A percentile compares a stretch with the other conserved stretches of the same genome.
Evolutionary conservation across 2,113 vertebrate genomes (phyloP).

Genomic region (Dunckerocampus dactyliophorus): DNA sequence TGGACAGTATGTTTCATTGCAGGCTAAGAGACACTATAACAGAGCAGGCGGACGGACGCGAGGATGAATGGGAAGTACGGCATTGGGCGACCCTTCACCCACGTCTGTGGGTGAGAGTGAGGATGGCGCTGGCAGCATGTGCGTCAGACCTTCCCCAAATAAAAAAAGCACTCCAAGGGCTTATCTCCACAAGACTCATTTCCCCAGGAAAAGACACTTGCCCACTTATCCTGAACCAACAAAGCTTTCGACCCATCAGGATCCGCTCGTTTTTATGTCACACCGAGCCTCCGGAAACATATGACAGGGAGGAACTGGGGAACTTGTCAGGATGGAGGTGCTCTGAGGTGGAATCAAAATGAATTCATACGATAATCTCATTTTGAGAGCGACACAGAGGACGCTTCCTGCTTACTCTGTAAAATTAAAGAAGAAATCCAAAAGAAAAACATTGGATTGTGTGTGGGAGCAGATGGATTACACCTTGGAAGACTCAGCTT

Average conservation of each 20-base stretch:
- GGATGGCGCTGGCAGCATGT: constrained; percentile 29
- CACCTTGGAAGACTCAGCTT: too few species aligned
- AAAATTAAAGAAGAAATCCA: too few species aligned
- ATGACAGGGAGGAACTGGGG: not conserved
- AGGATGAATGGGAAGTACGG: constrained; percentile 28
- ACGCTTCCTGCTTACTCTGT: not conserved
- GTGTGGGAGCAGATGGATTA: too few species aligned
- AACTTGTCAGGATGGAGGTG: too few species aligned
- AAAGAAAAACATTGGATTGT: too few species aligned
- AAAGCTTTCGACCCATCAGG: constrained; percentile 15
- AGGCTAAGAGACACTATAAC: constrained; percentile 6
- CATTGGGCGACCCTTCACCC: constrained; percentile 29
- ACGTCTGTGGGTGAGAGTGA: not conserved
- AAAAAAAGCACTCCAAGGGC: constrained; percentile 18
- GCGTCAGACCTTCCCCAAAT: constrained; percentile 44
- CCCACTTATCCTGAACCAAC: constrained; percentile 25
- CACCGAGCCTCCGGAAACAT: too few species aligned
- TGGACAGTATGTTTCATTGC: constrained; percentile 5
- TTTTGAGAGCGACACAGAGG: constrained; percentile 1
- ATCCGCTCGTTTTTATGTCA: constrained; percentile 14
- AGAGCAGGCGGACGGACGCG: constrained; percentile 16
- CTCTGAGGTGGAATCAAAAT: constrained; percentile 11
- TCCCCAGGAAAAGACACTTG: constrained; percentile 54
- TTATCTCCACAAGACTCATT: constrained; percentile 57
- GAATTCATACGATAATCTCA: constrained; percentile 16